Base-by-base conservation (phyloP, 2,797 vertebrate genomes). In the Rhinoraja longicauda region DNA sequence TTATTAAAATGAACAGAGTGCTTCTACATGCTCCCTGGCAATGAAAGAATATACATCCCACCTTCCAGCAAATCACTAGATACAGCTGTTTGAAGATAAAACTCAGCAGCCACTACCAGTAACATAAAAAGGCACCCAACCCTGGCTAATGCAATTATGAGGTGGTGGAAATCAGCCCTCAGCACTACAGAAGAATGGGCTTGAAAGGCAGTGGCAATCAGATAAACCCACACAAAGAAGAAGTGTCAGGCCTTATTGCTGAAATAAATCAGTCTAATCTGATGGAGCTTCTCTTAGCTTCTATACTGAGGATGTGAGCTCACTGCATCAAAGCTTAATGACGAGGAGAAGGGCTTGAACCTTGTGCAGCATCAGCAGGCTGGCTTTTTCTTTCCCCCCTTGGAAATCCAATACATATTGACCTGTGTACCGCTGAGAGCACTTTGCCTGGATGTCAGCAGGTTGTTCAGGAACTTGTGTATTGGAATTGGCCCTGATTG, bases 181-280 rank as follows among this genome's bases (percentile, higher is more conserved):
- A 92, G 90, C 90, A 92, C 90, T 92, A 75, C 90, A 92, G 90
- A 92, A 92, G 90, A 92, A 92, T 92, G 70, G 90, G 70, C 67
- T 92, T 92, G 90, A 92, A 92, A 92, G 90, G 70, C 90, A 92
- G 90, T 73, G 45, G 36, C 90, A 92, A 92, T 92, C 90, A 92
- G 90, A 92, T 92, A 92, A 92, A 21, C 67, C 26, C 21, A 24
- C 70, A 92, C 90, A 92, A 92, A 92, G 90, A 92, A 92, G 90
- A 92, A 92, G 90, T 92, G 90, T 92, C 90, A 92, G 70, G 90
- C 70, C 90, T 92, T 92, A 92, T 92, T 92, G 90, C 70, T 75
- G 90, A 92, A 92, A 92, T 92, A 92, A 92, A 92, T 92, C 90
- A 92, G 67, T 57, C 90, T 92, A 92, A 92, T 92, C 90, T 92